A percentile compares a stretch with the other conserved stretches of the same genome.
phyloP scores from a whole-genome alignment of 1,140 invertebrate genomes.

The Hirudo medicinalis region DNA sequence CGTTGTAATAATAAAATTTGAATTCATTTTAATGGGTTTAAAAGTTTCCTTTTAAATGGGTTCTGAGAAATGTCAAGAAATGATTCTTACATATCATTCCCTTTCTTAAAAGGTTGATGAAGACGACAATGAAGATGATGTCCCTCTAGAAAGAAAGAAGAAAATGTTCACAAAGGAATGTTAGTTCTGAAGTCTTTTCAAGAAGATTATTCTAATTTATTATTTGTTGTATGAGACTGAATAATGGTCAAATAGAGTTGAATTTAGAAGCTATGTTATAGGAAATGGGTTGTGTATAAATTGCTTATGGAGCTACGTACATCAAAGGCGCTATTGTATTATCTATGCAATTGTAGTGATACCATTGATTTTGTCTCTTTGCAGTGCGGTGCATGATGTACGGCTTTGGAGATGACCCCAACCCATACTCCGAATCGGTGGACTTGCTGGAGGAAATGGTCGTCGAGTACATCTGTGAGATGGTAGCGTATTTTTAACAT shows the following conservation, averaged over 20 bases:
- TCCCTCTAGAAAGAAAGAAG: slow-evolving; percentile 38
- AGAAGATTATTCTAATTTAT: background rate
- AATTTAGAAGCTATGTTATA: background rate
- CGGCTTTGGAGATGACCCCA: slow-evolving; percentile 98
- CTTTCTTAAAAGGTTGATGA: slow-evolving; percentile 36
- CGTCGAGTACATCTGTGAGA: slow-evolving; percentile 93
- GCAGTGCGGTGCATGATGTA: slow-evolving; percentile 94
- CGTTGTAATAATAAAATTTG: too few relatives aligned
- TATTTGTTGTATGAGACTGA: background rate
- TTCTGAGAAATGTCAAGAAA: too few relatives aligned
- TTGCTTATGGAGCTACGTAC: background rate
- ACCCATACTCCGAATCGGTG: slow-evolving; percentile 96
- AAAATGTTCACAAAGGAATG: slow-evolving; percentile 45
- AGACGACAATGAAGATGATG: slow-evolving; percentile 39
- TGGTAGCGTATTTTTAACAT: slow-evolving; percentile 46
- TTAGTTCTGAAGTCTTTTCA: slow-evolving; percentile 27
- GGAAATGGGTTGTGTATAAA: background rate
- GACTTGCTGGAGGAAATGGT: slow-evolving; percentile 93
- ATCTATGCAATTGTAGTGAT: background rate
- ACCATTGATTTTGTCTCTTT: slow-evolving; percentile 24
- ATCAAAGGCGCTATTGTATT: background rate
- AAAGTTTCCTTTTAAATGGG: too few relatives aligned
- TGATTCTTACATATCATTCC: too few relatives aligned
- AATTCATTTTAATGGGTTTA: too few relatives aligned
- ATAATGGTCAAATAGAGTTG: background rate